phyloP scores from a whole-genome alignment of 1,140 invertebrate genomes.

The Drosophila navojoa region DNA sequence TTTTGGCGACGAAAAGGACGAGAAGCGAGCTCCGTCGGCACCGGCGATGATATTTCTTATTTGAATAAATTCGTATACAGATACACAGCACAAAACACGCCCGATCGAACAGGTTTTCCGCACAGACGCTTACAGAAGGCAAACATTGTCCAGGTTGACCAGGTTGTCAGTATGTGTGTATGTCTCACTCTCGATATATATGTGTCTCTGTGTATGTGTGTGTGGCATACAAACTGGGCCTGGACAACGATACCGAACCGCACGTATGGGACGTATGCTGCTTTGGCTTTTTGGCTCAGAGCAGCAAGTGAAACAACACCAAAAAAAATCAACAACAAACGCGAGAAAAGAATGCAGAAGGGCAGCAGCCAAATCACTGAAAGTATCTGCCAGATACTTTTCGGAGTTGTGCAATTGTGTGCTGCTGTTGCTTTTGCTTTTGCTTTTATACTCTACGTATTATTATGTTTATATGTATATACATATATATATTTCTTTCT shows the following conservation, averaged over 20 bases:
- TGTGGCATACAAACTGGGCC: conserved; percentile 64
- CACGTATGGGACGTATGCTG: conserved; percentile 2
- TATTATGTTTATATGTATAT: conserved; percentile 38
- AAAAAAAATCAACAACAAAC: conserved; percentile 57
- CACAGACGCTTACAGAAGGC: conserved; percentile 53
- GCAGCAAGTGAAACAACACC: conserved; percentile 72
- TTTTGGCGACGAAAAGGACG: conserved; percentile 44
- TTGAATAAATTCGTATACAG: conserved; percentile 77
- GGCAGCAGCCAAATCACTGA: conserved; percentile 62
- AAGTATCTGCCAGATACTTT: conserved; percentile 56
- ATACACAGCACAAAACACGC: conserved; percentile 48
- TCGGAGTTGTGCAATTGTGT: conserved; percentile 39
- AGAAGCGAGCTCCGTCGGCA: conserved; percentile 14
- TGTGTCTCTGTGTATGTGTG: conserved; percentile 61
- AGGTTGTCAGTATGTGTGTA: conserved; percentile 3
- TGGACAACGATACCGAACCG: conserved; percentile 34
- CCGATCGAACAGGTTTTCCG: conserved; percentile 72
- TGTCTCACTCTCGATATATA: conserved; percentile 17
- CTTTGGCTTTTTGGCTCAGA: conserved; percentile 25
- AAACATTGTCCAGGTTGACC: conserved; percentile 24
- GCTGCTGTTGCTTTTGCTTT: conserved; percentile 21
- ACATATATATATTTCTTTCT: conserved; percentile 24
- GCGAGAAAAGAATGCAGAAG: conserved; percentile 75
- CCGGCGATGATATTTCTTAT: conserved; percentile 70
- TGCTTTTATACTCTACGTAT: conserved; percentile 30